Evolutionary conservation across 2,888 invertebrate species (phyloP).

Genomic region (Oasisia sp.): DNA sequence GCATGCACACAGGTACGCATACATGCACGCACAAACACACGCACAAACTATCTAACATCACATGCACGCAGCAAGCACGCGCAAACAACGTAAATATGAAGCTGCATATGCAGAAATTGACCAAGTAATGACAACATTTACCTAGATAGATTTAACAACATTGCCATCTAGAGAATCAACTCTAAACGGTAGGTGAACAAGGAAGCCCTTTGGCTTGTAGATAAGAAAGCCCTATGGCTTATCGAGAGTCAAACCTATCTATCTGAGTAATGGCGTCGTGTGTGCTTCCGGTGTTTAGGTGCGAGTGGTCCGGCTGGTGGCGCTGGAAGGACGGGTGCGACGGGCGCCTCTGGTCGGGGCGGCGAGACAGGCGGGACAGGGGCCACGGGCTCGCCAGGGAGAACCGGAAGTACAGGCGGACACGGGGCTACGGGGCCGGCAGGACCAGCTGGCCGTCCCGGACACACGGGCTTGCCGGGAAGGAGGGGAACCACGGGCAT

Average conservation of each 20-base stretch:
- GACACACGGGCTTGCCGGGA: background rate
- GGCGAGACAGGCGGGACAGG: conserved; percentile 25
- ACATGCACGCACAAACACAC: no score
- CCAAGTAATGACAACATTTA: no score
- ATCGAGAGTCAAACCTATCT: no score
- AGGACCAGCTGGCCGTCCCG: background rate
- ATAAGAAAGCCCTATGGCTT: no score
- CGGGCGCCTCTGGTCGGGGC: conserved; percentile 17
- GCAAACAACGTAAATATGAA: background rate
- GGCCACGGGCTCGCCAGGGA: conserved; percentile 5
- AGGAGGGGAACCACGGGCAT: background rate
- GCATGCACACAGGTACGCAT: no score
- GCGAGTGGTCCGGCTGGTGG: conserved; percentile 23
- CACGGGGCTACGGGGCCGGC: background rate
- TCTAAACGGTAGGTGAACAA: no score
- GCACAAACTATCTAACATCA: no score
- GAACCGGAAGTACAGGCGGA: background rate
- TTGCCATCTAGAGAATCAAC: no score
- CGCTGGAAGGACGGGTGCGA: conserved; percentile 21
- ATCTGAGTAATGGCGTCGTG: conserved; percentile 17
- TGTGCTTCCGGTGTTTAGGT: conserved; percentile 25
- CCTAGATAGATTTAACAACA: no score
- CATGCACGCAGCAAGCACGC: no score
- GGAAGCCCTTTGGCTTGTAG: no score
- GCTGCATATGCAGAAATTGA: conserved; percentile 21